Percentiles rank a stretch among this genome's conserved stretches.
phyloP scores from a whole-genome alignment of 2,797 vertebrate species.

The Distichodus sexfasciatus region DNA sequence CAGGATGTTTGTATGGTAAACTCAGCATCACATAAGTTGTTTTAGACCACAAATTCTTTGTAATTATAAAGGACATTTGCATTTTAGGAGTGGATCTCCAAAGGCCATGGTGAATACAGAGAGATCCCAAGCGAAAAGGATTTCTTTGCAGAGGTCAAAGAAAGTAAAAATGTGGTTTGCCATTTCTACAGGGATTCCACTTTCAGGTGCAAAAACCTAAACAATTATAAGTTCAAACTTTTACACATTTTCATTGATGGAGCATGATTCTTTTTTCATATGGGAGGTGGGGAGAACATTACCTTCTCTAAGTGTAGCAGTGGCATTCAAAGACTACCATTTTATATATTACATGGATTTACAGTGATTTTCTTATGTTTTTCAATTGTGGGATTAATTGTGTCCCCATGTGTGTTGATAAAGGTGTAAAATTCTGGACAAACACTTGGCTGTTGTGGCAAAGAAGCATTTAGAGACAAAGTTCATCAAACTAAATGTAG shows the following conservation, averaged over 20 bases:
- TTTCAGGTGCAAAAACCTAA: constrained; percentile 90
- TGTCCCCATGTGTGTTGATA: constrained; percentile 30
- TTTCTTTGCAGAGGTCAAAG: constrained; percentile 95
- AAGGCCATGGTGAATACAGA: constrained; percentile 94
- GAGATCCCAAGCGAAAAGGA: constrained; percentile 95
- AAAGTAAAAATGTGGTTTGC: constrained; percentile 95
- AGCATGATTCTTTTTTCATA: background rate
- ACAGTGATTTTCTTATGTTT: too few species aligned
- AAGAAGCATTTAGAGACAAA: constrained; percentile 98
- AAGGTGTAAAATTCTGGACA: constrained; percentile 94
- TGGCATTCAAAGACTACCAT: background rate
- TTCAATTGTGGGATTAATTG: too few species aligned
- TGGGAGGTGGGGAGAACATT: too few species aligned
- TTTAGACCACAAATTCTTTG: too few species aligned
- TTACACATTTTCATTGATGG: background rate
- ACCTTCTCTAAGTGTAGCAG: too few species aligned
- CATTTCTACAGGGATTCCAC: constrained; percentile 96
- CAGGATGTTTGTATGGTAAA: too few species aligned
- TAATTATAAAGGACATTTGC: too few species aligned
- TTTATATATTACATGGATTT: background rate
- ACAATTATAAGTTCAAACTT: background rate
- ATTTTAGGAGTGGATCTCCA: constrained; percentile 91
- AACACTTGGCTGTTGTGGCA: constrained; percentile 85
- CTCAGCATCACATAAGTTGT: too few species aligned
- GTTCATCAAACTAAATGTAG: constrained; percentile 94